phyloP scores from a whole-genome alignment of 2,888 invertebrate genomes.

The Ectropis crepuscularia region DNA sequence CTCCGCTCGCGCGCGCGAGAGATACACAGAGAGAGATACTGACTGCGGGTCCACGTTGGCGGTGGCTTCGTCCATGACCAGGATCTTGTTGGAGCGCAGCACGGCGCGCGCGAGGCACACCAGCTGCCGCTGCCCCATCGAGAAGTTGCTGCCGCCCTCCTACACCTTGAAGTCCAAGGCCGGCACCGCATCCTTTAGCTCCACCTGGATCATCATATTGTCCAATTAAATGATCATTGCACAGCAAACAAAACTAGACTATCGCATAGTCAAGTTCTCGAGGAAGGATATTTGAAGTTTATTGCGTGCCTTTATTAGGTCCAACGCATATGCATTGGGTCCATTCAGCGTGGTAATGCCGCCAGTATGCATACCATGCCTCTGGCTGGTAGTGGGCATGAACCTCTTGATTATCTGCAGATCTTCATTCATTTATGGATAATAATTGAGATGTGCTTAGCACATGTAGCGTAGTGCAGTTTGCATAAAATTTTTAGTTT shows the following conservation, averaged over 20 bases:
- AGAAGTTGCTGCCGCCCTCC: conserved; percentile 90
- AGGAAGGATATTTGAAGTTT: too few species aligned
- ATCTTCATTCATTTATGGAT: too few species aligned
- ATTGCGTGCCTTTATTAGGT: too few species aligned
- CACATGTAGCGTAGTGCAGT: too few species aligned
- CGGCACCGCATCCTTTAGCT: conserved; percentile 88
- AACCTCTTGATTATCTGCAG: too few species aligned
- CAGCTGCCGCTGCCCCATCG: conserved; percentile 92
- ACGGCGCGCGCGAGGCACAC: conserved; percentile 92
- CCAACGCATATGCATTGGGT: too few species aligned
- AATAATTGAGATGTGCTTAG: too few species aligned
- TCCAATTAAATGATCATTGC: neutral
- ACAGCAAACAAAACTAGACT: neutral
- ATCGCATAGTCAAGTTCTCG: neutral
- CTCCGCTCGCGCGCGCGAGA: conserved; percentile 48
- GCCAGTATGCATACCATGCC: too few species aligned
- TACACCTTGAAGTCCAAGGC: conserved; percentile 88
- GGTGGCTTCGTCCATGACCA: conserved; percentile 87
- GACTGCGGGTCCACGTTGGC: conserved; percentile 86
- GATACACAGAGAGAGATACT: conserved; percentile 53
- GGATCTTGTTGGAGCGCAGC: conserved; percentile 88
- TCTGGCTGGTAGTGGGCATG: too few species aligned
- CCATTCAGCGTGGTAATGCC: too few species aligned
- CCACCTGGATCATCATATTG: conserved; percentile 81
- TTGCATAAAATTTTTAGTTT: too few species aligned